Percentiles rank a stretch among this genome's conserved stretches.
Evolutionary conservation across 1,140 invertebrate genomes (phyloP).

Genomic region (Asobara japonica): DNA sequence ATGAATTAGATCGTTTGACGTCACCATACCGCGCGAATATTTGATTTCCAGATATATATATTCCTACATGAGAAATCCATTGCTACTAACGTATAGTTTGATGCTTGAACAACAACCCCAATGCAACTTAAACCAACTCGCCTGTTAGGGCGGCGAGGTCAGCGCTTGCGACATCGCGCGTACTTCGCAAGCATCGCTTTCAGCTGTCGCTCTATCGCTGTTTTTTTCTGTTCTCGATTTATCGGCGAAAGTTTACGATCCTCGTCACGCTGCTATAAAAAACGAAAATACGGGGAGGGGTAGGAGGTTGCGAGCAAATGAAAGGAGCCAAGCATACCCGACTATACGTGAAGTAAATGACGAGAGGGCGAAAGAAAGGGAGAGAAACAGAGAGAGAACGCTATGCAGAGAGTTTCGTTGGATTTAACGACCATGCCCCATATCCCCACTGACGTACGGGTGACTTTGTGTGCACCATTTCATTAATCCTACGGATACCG

Average conservation of each 20-base stretch:
- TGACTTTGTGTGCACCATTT: constrained; percentile 29
- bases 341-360: constrained; percentile 27
- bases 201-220: background rate
- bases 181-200: background rate
- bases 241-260: constrained; percentile 31
- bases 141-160: background rate
- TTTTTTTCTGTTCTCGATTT: constrained; percentile 25
- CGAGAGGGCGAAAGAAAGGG: constrained; percentile 26
- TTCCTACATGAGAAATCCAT: no score
- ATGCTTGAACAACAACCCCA: background rate
- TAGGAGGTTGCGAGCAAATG: constrained; percentile 24
- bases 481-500: constrained; percentile 39
- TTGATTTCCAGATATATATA: no score
- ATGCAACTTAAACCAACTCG: background rate
- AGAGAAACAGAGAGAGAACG: constrained; percentile 28
- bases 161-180: background rate
- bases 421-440: constrained; percentile 30
- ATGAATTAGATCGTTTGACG: no score
- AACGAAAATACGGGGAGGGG: constrained; percentile 22
- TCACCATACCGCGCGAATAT: no score
- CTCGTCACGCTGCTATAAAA: constrained; percentile 25
- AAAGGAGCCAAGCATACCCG: constrained; percentile 26
- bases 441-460: constrained; percentile 22
- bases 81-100: no score
- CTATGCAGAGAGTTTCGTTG: constrained; percentile 6